These are phyloP conservation scores for Pterocles burchelli DNA, from an alignment of 2,113 vertebrate genomes.

Conservation along the genomic window DNA sequence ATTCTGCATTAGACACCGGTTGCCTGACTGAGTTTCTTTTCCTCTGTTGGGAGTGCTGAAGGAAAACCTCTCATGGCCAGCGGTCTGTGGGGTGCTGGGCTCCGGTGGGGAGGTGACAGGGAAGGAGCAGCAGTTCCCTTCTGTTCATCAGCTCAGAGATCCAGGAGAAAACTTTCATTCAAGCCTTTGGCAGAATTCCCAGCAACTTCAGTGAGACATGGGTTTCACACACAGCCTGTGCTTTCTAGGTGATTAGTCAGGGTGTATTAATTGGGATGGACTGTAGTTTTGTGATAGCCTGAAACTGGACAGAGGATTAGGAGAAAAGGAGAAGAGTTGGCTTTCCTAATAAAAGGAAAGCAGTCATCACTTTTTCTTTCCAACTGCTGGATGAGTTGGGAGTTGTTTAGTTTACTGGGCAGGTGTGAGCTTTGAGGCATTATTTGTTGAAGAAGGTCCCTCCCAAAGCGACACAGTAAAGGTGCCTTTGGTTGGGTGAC, in stretches of 20 bases:
- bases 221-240: slow-evolving; percentile 36
- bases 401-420: neutral
- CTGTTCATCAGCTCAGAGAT: neutral
- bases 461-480: neutral
- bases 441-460: neutral
- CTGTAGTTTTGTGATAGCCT: neutral
- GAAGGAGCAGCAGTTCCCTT: neutral
- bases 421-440: neutral
- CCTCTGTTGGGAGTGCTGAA: neutral
- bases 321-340: neutral
- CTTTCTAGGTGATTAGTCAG: slow-evolving; percentile 1
- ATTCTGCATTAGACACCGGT: neutral
- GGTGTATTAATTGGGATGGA: neutral
- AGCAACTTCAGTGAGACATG: neutral
- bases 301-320: neutral
- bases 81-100: neutral
- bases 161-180: slow-evolving; percentile 28
- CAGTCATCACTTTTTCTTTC: neutral
- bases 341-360: neutral
- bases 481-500: neutral
- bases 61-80: neutral
- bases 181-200: slow-evolving; percentile 49
- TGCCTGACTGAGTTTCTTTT: neutral
- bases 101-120: slow-evolving; percentile 1
- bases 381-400: neutral